Percentiles rank a stretch among this genome's conserved stretches.
Conservation (phyloP, 2,888 invertebrate species). For the Epistrophe eligans region DNA sequence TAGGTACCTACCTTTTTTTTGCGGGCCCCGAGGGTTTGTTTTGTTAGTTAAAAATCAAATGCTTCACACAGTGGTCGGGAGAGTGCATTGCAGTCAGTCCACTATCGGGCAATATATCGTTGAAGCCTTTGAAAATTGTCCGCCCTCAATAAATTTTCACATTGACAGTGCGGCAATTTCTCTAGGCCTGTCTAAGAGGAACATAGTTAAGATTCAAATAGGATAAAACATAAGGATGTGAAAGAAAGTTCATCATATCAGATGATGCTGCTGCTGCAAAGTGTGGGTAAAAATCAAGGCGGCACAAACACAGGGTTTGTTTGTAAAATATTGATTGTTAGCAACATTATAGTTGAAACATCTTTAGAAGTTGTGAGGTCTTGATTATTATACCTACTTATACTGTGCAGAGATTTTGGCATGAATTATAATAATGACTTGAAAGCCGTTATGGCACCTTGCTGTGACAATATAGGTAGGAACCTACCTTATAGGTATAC, state of each 20-base stretch:
- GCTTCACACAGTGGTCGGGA: slow-evolving; percentile 62
- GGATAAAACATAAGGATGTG: not conserved
- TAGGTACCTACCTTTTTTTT: slow-evolving; percentile 51
- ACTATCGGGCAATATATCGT: slow-evolving; percentile 51
- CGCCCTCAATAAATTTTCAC: slow-evolving; percentile 75
- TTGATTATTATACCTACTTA: slow-evolving; percentile 50
- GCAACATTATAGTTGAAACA: slow-evolving; percentile 59
- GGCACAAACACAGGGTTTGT: slow-evolving; percentile 68
- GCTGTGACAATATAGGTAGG: slow-evolving; percentile 64
- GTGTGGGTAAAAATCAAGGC: slow-evolving; percentile 58
- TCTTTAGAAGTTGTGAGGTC: slow-evolving; percentile 67
- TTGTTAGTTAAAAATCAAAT: slow-evolving; percentile 56
- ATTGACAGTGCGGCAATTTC: slow-evolving; percentile 64
- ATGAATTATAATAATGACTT: slow-evolving; percentile 63
- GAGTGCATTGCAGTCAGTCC: slow-evolving; percentile 28
- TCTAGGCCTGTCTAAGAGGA: not conserved
- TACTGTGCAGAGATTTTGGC: slow-evolving; percentile 4
- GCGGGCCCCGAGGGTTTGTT: slow-evolving; percentile 62
- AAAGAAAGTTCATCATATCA: slow-evolving; percentile 60
- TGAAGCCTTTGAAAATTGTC: slow-evolving; percentile 75
- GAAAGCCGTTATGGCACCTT: slow-evolving; percentile 65
- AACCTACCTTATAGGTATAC: no score
- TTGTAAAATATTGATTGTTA: slow-evolving; percentile 61
- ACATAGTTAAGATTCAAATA: not conserved
- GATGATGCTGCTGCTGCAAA: slow-evolving; percentile 11